phyloP scores from a whole-genome alignment of 2,797 vertebrate species.

The Sebastes matsubarae region DNA sequence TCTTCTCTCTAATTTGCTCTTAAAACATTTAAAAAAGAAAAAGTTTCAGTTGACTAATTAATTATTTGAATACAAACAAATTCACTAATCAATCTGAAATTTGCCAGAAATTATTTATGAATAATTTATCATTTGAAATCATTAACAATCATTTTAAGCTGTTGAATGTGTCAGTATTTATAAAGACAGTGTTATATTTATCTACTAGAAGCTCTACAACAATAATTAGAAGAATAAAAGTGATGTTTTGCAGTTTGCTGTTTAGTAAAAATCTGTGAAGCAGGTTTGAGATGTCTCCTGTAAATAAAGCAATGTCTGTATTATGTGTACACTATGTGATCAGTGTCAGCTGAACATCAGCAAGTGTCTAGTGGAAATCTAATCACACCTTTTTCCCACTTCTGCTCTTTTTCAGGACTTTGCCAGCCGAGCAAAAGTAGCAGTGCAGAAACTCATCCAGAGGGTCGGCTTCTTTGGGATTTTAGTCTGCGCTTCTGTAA shows the following conservation, averaged over 20 bases:
- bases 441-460: slow-evolving; percentile 88
- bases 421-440: slow-evolving; percentile 83
- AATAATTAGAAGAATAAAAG: not conserved
- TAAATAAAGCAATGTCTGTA: not conserved
- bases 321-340: not conserved
- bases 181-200: not conserved
- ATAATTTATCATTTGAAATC: not conserved
- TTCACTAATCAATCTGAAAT: not conserved
- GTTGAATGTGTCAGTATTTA: not conserved
- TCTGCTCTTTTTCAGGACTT: slow-evolving; percentile 81
- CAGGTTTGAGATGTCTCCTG: not conserved
- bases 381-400: not conserved
- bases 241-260: not conserved
- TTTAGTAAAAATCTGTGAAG: not conserved
- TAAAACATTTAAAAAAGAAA: not conserved
- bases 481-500: slow-evolving; percentile 90
- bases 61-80: not conserved
- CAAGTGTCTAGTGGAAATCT: not conserved
- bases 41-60: not conserved
- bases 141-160: not conserved
- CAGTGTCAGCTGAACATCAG: not conserved
- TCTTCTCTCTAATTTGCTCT: not conserved
- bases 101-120: not conserved
- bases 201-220: not conserved
- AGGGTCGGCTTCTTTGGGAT: slow-evolving; percentile 91